Percentiles rank a stretch among this genome's conserved stretches.
These are phyloP conservation scores for Cynoglossus semilaevis DNA, from an alignment of 2,113 vertebrate species.

Conservation along the genomic window DNA sequence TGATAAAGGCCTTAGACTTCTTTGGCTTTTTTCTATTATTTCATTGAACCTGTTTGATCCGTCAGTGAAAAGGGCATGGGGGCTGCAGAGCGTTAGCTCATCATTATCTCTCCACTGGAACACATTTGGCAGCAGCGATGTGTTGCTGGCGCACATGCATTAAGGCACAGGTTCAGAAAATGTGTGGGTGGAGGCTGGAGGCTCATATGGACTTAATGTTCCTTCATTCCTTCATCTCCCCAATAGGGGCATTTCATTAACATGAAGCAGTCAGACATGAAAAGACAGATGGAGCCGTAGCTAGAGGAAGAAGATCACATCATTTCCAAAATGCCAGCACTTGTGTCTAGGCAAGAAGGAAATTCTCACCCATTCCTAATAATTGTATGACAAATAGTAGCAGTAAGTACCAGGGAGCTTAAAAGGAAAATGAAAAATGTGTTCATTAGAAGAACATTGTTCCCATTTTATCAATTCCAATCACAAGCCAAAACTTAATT, in stretches of 20 bases:
- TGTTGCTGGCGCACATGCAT: conserved; percentile 4
- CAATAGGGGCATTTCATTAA: conserved; percentile 63
- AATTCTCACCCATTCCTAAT: conserved; percentile 38
- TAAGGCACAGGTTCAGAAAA: conserved; percentile 26
- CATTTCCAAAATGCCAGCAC: conserved; percentile 51
- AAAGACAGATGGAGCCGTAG: conserved; percentile 28
- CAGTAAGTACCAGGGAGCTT: conserved; percentile 2
- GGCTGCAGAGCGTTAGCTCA: conserved; percentile 5
- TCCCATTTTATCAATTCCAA: conserved; percentile 42
- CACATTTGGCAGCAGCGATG: conserved; percentile 4
- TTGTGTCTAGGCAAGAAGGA: conserved; percentile 27
- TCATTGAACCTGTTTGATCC: conserved; percentile 9
- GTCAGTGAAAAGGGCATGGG: conserved; percentile 9
- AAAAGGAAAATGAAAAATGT: conserved; percentile 4
- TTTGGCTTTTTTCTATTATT: no score
- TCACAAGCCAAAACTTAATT: conserved; percentile 1
- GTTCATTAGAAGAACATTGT: conserved; percentile 18
- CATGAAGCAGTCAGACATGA: conserved; percentile 52
- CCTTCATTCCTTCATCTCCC: conserved; percentile 28
- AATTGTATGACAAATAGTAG: conserved; percentile 12
- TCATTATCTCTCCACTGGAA: conserved; percentile 10
- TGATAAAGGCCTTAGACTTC: neutral
- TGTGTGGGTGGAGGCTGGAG: conserved; percentile 17
- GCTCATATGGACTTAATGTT: conserved; percentile 43
- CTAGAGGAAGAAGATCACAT: conserved; percentile 18